Conservation (phyloP, 2,113 vertebrate species). For the Tauraco erythrolophus region DNA sequence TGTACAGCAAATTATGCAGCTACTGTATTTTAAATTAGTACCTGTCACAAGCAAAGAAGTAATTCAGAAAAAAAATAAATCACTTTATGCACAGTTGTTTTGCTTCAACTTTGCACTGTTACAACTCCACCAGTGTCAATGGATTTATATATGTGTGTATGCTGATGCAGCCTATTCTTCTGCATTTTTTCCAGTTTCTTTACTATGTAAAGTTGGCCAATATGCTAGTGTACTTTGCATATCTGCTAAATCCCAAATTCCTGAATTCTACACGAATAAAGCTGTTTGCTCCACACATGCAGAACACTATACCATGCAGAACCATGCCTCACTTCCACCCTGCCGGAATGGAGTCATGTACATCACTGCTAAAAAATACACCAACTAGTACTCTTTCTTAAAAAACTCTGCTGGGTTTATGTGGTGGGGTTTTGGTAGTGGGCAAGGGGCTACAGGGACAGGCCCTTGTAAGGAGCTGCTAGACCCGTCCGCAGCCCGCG, state of each 20-base stretch:
- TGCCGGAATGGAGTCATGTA: fast-evolving
- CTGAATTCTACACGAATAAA: neutral
- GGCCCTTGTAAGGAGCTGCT: too few relatives aligned
- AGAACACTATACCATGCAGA: neutral
- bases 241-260: neutral
- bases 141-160: neutral
- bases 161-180: neutral
- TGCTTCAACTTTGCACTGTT: neutral
- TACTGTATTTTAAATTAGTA: neutral
- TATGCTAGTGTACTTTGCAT: neutral
- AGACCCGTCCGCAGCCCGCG: too few relatives aligned
- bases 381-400: neutral
- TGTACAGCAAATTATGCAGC: neutral
- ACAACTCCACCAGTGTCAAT: neutral
- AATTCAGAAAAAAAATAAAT: neutral
- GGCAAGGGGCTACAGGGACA: too few relatives aligned
- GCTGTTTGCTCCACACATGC: neutral
- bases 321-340: neutral
- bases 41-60: neutral
- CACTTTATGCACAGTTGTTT: neutral
- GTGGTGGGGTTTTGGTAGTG: too few relatives aligned
- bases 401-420: neutral
- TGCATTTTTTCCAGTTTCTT: neutral
- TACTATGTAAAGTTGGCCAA: neutral
- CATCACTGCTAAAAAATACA: neutral